phyloP scores from a whole-genome alignment of 2,113 vertebrate species.

The Channa argus region DNA sequence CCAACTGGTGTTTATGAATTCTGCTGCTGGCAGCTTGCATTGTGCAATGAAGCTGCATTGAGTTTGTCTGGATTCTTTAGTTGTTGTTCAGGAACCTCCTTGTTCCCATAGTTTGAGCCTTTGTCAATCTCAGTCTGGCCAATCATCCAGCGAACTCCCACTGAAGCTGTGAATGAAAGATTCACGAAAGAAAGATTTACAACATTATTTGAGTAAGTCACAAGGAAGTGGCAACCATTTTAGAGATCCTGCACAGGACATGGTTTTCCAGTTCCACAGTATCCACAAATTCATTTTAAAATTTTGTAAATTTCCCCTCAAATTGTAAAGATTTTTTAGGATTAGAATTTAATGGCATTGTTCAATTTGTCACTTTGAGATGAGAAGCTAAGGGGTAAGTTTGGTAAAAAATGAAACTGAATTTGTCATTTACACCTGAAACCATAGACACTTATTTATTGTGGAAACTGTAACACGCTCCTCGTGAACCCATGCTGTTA shows the following conservation, averaged over 20 bases:
- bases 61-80: constrained; percentile 51
- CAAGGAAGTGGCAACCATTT: background rate
- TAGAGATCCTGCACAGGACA: background rate
- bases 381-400: background rate
- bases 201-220: background rate
- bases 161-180: constrained; percentile 84
- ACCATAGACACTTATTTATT: constrained; percentile 24
- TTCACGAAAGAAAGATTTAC: background rate
- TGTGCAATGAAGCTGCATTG: constrained; percentile 45
- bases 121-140: constrained; percentile 94
- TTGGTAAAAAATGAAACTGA: no score
- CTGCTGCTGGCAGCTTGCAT: background rate
- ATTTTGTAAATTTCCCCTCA: background rate
- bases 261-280: constrained; percentile 24
- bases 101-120: constrained; percentile 92
- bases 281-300: constrained; percentile 13
- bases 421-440: background rate
- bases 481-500: constrained; percentile 26
- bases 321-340: background rate
- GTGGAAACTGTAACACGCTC: constrained; percentile 42
- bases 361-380: constrained; percentile 3
- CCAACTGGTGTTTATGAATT: background rate
- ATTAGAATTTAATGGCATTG: background rate
- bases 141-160: constrained; percentile 95
- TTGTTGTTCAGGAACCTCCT: constrained; percentile 83